Evolutionary conservation across 2,797 vertebrate genomes (phyloP), one percentile per base, ranked within the genome.

Genomic region (Serranus cabrilla): DNA sequence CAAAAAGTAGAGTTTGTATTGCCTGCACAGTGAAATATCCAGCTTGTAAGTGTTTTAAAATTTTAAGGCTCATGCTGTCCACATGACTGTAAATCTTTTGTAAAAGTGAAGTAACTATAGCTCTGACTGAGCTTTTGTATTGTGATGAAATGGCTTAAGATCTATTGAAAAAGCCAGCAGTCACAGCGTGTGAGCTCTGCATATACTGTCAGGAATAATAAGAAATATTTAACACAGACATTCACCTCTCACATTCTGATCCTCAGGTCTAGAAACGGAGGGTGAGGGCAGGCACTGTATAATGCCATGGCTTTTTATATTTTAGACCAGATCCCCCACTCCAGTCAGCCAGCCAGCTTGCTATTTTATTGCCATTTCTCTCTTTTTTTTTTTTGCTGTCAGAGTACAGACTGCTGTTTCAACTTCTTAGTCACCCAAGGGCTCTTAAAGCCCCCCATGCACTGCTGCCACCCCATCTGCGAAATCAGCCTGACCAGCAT

Each of bases 401-500:
- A 67, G 31, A 58, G 61, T 34, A 58, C 73, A 70, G 57, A 71
- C 61, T 76, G 68, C 68, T 76, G 71, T 81, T 88, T 87, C 66
- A 80, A 81, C 78, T 73, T 83, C 55, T 84, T 69, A 68, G 69
- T 80, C 66, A 62, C 76, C 80, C 71, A 68, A 56, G 55, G 65
- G 75, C 82, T 76, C 72, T 83, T 64, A 74, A 83, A 87, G 76
- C 72, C 61, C 60, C 56, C 60, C 0, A 21, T 61, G 47, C 63
- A 54, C 60, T 52, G 47, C 64, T 21, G 64, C 77, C 71, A 73
- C 64, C 71, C 70, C 76, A 75, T 81, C 79, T 84, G 56, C 37
- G 23, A 87, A 86, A 85, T 81, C 85, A 78, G 72, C 80, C 47
- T 76, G 65, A 82, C 74, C 76, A 77, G 61, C 75, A 82, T 46